Evolutionary conservation across 1,140 invertebrate genomes (phyloP).

Genomic region (Bombus sibiricus): DNA sequence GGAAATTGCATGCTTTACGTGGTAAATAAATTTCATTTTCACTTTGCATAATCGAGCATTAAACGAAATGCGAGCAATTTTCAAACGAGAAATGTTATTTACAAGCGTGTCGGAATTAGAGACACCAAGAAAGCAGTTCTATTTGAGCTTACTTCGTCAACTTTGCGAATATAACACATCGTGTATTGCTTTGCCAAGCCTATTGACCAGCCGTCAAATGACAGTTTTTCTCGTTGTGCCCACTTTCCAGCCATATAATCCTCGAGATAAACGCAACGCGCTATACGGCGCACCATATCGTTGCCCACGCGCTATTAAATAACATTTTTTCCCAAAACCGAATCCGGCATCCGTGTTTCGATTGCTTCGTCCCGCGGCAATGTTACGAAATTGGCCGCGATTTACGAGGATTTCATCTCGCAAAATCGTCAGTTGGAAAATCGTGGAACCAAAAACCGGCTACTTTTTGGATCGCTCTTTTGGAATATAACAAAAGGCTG

Average conservation of each 20-base stretch:
- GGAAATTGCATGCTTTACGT: too few species aligned
- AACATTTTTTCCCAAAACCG: constrained; percentile 14
- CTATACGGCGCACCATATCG: background rate
- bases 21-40: background rate
- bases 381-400: background rate
- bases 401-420: background rate
- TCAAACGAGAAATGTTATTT: background rate
- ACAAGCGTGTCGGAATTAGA: background rate
- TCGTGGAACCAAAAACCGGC: too few species aligned
- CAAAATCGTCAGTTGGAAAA: too few species aligned
- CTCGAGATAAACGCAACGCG: constrained; percentile 30
- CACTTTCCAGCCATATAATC: constrained; percentile 53
- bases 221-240: constrained; percentile 46
- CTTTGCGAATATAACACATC: constrained; percentile 16
- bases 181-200: constrained; percentile 28
- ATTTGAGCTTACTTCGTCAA: constrained; percentile 4
- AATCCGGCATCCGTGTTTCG: constrained; percentile 1
- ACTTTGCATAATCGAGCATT: background rate
- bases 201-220: constrained; percentile 34
- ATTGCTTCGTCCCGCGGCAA: background rate
- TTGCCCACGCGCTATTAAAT: constrained; percentile 49
- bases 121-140: background rate
- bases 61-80: background rate
- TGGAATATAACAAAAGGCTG: too few species aligned
- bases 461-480: too few species aligned